These are phyloP conservation scores for Catajapyx aquilonaris DNA, from an alignment of 1,140 invertebrate genomes.

Conservation along the genomic window DNA sequence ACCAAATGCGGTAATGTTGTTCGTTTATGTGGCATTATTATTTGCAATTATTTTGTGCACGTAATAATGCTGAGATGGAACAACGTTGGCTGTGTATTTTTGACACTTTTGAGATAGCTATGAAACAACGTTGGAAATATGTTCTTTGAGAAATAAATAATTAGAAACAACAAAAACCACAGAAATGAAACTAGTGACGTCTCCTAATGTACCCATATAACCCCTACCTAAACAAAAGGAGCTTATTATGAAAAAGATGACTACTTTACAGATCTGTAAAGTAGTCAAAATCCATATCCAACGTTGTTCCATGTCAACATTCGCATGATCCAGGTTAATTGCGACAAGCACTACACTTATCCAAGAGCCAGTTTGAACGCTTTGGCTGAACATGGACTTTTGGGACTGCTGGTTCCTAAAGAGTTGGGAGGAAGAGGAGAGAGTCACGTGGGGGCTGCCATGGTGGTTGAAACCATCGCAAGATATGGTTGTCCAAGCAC, in stretches of 20 bases:
- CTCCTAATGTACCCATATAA: too few species aligned
- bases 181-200: too few species aligned
- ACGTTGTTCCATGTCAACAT: too few species aligned
- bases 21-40: background rate
- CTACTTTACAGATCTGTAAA: background rate
- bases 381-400: slow-evolving; percentile 8
- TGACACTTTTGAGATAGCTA: too few species aligned
- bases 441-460: slow-evolving; percentile 5
- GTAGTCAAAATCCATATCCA: too few species aligned
- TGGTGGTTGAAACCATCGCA: slow-evolving; percentile 9
- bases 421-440: too few species aligned
- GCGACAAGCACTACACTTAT: slow-evolving; percentile 5
- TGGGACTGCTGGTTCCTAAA: slow-evolving; percentile 9
- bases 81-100: too few species aligned
- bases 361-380: slow-evolving; percentile 7
- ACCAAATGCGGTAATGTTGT: slow-evolving; percentile 2
- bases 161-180: background rate
- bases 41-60: background rate
- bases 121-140: background rate
- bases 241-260: background rate
- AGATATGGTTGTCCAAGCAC: too few species aligned
- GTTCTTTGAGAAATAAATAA: background rate
- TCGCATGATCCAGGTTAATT: slow-evolving; percentile 4
- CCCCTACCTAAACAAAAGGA: too few species aligned
- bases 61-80: background rate